Conservation (phyloP, 1,140 invertebrate genomes). For the Drosophila aff. region DNA sequence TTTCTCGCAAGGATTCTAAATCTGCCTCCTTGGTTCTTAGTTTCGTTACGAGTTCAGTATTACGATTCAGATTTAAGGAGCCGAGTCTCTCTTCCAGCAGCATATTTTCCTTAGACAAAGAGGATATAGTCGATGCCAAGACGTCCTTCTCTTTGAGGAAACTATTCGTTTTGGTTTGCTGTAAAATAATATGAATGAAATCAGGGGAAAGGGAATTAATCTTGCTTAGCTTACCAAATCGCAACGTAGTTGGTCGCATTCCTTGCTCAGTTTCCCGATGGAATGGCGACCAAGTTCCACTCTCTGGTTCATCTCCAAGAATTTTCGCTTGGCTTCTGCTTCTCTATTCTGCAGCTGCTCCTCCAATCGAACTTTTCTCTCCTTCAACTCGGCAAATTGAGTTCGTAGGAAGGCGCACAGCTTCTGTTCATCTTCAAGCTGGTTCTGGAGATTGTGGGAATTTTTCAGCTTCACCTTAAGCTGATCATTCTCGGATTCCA, state of each 20-base stretch:
- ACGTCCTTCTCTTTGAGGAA: not conserved
- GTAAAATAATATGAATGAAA: not conserved
- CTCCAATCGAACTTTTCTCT: not conserved
- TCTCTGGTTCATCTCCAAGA: not conserved
- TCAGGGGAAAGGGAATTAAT: not conserved
- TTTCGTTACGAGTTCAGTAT: not conserved
- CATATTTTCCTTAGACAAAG: not conserved
- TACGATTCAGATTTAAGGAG: not conserved
- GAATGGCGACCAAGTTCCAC: not conserved
- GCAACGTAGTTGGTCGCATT: constrained; percentile 32
- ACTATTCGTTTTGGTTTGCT: not conserved
- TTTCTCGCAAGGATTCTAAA: not conserved
- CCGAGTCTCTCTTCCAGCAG: not conserved
- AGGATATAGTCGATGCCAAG: not conserved
- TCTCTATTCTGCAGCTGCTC: not conserved
- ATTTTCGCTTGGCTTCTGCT: constrained; percentile 2
- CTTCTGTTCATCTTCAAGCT: constrained; percentile 37
- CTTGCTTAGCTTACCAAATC: constrained; percentile 26
- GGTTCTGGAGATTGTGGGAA: constrained; percentile 2
- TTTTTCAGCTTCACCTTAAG: constrained; percentile 27
- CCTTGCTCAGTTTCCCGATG: constrained; percentile 1
- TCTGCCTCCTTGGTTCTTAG: not conserved
- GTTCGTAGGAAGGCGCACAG: not conserved
- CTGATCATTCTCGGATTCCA: constrained; percentile 28
- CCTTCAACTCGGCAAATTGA: not conserved